These are phyloP conservation scores for Clarias gariepinus DNA, from an alignment of 2,113 vertebrate genomes.

Conservation along the genomic window DNA sequence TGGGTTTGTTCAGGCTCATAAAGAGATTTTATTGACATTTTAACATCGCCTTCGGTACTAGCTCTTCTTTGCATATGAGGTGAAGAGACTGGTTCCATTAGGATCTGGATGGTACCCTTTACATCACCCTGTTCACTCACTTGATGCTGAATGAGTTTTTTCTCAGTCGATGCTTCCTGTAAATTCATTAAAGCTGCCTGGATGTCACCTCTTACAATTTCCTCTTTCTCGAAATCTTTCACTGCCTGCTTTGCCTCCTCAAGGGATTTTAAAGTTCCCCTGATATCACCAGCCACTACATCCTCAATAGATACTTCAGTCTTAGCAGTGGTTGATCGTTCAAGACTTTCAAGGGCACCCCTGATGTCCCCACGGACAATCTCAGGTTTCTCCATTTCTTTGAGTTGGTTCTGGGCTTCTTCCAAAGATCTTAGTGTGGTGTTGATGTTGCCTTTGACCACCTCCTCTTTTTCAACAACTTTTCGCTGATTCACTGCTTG, in stretches of 20 bases:
- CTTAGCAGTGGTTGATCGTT: conserved; percentile 76
- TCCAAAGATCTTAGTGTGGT: conserved; percentile 79
- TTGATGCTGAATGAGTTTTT: conserved; percentile 71
- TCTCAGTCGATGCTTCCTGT: conserved; percentile 70
- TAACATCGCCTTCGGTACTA: conserved; percentile 67
- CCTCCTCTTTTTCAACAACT: conserved; percentile 80
- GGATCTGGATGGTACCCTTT: conserved; percentile 72
- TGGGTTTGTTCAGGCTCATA: conserved; percentile 68
- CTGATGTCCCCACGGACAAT: conserved; percentile 78
- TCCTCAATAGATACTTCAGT: conserved; percentile 77
- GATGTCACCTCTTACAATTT: conserved; percentile 71
- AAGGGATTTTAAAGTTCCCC: conserved; percentile 79
- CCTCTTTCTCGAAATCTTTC: conserved; percentile 76
- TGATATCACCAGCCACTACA: conserved; percentile 79
- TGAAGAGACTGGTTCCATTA: conserved; percentile 70
- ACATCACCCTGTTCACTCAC: conserved; percentile 70
- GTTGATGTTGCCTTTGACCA: conserved; percentile 77
- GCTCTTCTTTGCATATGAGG: conserved; percentile 62
- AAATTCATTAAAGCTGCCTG: conserved; percentile 67
- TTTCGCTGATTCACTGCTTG: conserved; percentile 79
- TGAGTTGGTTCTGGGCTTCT: conserved; percentile 76
- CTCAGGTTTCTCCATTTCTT: conserved; percentile 77
- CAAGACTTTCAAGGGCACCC: conserved; percentile 79
- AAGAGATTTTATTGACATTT: conserved; percentile 71
- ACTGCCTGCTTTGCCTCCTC: conserved; percentile 77